Conservation (phyloP, 2,113 vertebrate genomes). For the Theristicus caerulescens region DNA sequence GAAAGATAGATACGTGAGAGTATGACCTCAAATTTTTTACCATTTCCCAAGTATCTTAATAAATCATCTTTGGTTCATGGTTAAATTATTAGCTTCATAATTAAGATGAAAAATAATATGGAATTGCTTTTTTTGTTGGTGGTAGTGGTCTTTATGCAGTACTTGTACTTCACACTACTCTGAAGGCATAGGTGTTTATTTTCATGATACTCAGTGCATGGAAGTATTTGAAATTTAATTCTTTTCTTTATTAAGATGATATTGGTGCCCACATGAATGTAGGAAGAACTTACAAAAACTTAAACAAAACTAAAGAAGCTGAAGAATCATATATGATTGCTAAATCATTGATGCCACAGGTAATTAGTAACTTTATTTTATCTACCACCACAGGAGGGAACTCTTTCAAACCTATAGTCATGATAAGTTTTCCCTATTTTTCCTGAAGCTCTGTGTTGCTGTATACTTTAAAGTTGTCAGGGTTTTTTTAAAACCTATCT, state of each 20-base stretch:
- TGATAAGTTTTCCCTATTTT: not conserved
- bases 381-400: not conserved
- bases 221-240: not conserved
- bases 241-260: slow-evolving; percentile 81
- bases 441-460: not conserved
- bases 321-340: slow-evolving; percentile 95
- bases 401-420: not conserved
- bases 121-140: not conserved
- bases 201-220: not conserved
- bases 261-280: slow-evolving; percentile 99
- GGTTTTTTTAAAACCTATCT: not conserved
- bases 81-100: not conserved
- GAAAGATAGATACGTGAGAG: not conserved
- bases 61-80: not conserved
- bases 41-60: not conserved
- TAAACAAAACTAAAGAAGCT: slow-evolving; percentile 93
- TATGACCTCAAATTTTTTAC: not conserved
- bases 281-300: slow-evolving; percentile 97
- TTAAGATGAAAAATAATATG: not conserved
- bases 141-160: not conserved
- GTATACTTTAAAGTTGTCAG: not conserved
- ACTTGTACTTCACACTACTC: not conserved
- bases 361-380: slow-evolving; percentile 57
- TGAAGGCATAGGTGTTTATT: not conserved
- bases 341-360: slow-evolving; percentile 98